Evolutionary conservation across 2,888 invertebrate genomes (phyloP), one percentile per base, ranked within the genome.

Genomic region (Drosophila prolongata): DNA sequence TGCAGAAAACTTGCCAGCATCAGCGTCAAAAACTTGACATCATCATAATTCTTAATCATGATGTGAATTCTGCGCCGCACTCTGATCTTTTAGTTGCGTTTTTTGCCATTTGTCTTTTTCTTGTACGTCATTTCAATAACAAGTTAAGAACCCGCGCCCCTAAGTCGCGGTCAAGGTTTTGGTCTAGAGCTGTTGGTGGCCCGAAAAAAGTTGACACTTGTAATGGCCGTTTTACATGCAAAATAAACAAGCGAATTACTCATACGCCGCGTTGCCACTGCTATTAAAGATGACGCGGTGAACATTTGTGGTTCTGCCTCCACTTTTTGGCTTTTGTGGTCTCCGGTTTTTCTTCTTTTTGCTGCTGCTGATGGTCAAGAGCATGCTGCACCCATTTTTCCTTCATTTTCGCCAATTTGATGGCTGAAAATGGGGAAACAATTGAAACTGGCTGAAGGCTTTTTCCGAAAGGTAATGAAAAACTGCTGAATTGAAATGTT

Each of bases 391-490:
- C 44, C 46, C 27, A 40, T 44, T 54, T 34, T 14, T 19, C 4
- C 27, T 16, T 24, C 55, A 10, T 71, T 59, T 50, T 65, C 14
- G 34, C 43, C 24, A 60, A 52, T 38, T 49, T 67, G 53, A 53
- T 73, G 71, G 56, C 62, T 57, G 70, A 55, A 79, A 82, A 78
- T 78, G 82, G 82, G 83, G 87, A 87, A 83, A 83, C 73, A 84
- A 79, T 66, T 74, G 64, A 27, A 60, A 40, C 40, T 50, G 30
- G 10, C 38, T 60, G 43, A 77, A 82, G 87, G 82, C 79, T 84
- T 77, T 13, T 37, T n/a, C 13, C 14, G 13, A 46, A 49, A 43
- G 43, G 62, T 64, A 53, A 53, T 72, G 71, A 57, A 71, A 71
- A 71, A 57, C n/a, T 38, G 71, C 71, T 72, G 52, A 61, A 38